A percentile compares a stretch with the other conserved stretches of the same genome.
Evolutionary conservation across 2,113 vertebrate genomes (phyloP).

Genomic region (Acanthochromis polyacanthus): DNA sequence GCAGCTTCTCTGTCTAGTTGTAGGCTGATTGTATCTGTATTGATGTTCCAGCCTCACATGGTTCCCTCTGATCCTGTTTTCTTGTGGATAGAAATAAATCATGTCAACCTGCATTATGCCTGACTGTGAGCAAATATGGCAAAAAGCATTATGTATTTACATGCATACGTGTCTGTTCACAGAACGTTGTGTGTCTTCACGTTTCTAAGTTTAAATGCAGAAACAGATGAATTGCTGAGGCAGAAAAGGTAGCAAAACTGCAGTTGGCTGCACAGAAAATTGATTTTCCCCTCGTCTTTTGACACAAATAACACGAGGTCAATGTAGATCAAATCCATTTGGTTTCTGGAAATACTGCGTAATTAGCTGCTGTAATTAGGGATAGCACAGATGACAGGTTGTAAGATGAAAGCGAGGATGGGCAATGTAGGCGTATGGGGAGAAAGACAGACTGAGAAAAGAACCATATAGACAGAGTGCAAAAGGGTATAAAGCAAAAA

Average conservation of each 20-base stretch:
- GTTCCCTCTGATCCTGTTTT: conserved; percentile 19
- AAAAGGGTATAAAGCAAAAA: not conserved
- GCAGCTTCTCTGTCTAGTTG: conserved; percentile 5
- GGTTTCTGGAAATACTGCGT: conserved; percentile 63
- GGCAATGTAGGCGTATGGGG: conserved; percentile 6
- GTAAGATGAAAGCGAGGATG: conserved; percentile 45
- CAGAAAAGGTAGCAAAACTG: not conserved
- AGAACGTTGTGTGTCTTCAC: not conserved
- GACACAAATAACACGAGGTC: conserved; percentile 44
- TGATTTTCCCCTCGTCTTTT: conserved; percentile 18
- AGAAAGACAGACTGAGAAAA: conserved; percentile 2
- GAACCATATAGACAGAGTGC: not conserved
- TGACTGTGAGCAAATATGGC: conserved; percentile 17
- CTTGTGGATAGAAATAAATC: conserved; percentile 38
- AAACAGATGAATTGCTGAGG: not conserved
- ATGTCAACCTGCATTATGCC: conserved; percentile 30
- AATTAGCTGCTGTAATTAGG: conserved; percentile 72
- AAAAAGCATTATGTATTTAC: conserved; percentile 35
- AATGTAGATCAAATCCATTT: conserved; percentile 71
- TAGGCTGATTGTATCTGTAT: conserved; percentile 52
- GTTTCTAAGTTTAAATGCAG: conserved; percentile 6
- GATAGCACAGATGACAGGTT: conserved; percentile 56
- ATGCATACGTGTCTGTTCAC: conserved; percentile 1
- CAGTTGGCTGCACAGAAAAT: not conserved
- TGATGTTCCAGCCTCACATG: conserved; percentile 30